Evolutionary conservation across 2,888 invertebrate species (phyloP), one percentile per base, ranked within the genome.

Genomic region (Brachylomia viminalis): DNA sequence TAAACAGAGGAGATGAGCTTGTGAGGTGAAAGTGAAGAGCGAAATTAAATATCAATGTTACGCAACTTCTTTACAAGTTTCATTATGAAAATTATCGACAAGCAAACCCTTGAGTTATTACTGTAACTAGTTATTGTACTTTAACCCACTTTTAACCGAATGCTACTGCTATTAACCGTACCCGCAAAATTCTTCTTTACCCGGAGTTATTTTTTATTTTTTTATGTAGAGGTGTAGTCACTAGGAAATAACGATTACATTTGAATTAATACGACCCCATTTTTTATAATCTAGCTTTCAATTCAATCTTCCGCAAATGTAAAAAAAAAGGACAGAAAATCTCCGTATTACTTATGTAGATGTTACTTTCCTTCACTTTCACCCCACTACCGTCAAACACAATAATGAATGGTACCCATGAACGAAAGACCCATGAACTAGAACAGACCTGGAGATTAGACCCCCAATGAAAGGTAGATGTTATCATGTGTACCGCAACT

Each of bases 401-500:
- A 68, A 69, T 75, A 77, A 85, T 79, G 70, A 73, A 87, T 79
- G 80, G 80, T 66, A 76, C 79, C 84, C 58, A 77, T 86, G 82
- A 82, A 79, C 84, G 80, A 82, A 56, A 78, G 61, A 71, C 80
- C 87, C 83, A 80, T 83, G 81, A 61, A 69, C 79, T 81, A 66
- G 47, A 52, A 70, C 56, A 79, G 80, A 77, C 73, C 79, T 82
- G 80, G 70, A 77, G 76, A 67, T 80, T 82, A 84, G 71, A 68
- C 61, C 80, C 77, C 90, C 84, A 87, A 94, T 95, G 95, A 93
- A 86, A 95, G 95, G 95, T 95, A 95, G 95, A 95, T 95, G 95
- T 95, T 95, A 95, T 93, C 86, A 92, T 93, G 91, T 88, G 76
- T 77, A 83, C 79, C 80, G 80, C 72, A 83, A 83, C 72, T 64